Base-by-base conservation (phyloP, 2,797 vertebrate species). In the Cygnus olor region DNA sequence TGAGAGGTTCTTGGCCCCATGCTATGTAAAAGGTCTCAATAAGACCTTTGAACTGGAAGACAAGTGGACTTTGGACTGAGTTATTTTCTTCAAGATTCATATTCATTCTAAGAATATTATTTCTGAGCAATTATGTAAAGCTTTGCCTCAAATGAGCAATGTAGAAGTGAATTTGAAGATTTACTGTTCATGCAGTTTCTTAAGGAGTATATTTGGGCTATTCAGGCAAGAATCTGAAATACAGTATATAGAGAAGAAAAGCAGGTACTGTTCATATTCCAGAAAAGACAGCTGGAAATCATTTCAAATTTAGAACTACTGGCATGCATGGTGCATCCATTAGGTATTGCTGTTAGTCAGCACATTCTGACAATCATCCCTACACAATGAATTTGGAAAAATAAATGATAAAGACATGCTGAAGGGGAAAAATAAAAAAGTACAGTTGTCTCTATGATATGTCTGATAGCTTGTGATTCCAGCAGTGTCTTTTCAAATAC, bases 281-380 rank as follows among this genome's bases (percentile, higher is more conserved):
- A 93, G 83, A 94, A 94, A 95, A 94, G 85, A 89, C 80, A 95
- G 66, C 64, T 97, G 85, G 81, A 96, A 96, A 93, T 94, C 0
- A 76, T 94, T 97, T 96, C 89, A 90, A 49, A 89, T 89, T 80
- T 74, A 78, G 84, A 96, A 87, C 64, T 94, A 78, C 30, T 88
- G 86, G 94, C 69, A 49, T 78, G 10, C 47, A 85, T 2, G 6
- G 25, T 89, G 54, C 47, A 58, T 94, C 76, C 72, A 89, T 96
- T 96, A 94, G 63, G 44, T 92, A 94, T 92, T 96, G 27, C 45
- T 90, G 63, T 78, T 77, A 96, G 94, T 95, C 94, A 97, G 93
- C 88, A 95, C 72, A 96, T 95, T 96, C 86, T 94, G 30, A 93
- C 61, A 89, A 72, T 68, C 86, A 40, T 80, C 40, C 57, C 56